A percentile compares a stretch with the other conserved stretches of the same genome.
These are phyloP conservation scores for Alectura lathami DNA, from an alignment of 2,113 vertebrate genomes.

Conservation along the genomic window DNA sequence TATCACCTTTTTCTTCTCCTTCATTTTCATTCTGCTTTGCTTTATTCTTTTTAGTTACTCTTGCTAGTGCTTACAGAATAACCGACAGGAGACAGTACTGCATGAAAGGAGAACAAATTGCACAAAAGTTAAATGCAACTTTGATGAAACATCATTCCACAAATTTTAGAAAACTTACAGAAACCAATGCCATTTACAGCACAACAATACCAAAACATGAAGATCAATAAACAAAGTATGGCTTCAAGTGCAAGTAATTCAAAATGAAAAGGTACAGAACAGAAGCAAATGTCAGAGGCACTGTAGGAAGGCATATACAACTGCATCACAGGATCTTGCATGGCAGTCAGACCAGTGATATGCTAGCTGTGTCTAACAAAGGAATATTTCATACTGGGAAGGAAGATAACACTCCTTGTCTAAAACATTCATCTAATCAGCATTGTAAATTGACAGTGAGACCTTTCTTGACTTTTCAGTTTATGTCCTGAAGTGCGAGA, in stretches of 20 bases:
- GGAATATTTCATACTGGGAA: not conserved
- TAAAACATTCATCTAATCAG: not conserved
- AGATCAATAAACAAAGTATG: not conserved
- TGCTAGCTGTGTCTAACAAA: not conserved
- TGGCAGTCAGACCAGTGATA: not conserved
- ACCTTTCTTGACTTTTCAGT: not conserved
- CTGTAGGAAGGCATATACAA: not conserved
- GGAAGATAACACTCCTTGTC: not conserved
- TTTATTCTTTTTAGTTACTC: not conserved
- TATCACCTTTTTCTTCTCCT: not conserved
- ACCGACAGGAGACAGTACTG: not conserved
- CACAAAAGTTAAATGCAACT: not conserved
- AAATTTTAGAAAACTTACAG: not conserved
- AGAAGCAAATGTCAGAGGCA: not conserved
- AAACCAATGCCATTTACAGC: not conserved
- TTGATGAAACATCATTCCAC: not conserved
- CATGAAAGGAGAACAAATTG: not conserved
- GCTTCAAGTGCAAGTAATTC: not conserved
- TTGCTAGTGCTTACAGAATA: not conserved
- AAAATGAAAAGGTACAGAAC: not conserved
- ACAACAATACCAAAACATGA: not conserved
- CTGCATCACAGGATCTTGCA: not conserved
- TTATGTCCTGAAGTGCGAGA: not conserved
- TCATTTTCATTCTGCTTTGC: not conserved
- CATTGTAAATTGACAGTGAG: not conserved